Base-by-base conservation (phyloP, 2,888 invertebrate genomes). In the Blera fallax region DNA sequence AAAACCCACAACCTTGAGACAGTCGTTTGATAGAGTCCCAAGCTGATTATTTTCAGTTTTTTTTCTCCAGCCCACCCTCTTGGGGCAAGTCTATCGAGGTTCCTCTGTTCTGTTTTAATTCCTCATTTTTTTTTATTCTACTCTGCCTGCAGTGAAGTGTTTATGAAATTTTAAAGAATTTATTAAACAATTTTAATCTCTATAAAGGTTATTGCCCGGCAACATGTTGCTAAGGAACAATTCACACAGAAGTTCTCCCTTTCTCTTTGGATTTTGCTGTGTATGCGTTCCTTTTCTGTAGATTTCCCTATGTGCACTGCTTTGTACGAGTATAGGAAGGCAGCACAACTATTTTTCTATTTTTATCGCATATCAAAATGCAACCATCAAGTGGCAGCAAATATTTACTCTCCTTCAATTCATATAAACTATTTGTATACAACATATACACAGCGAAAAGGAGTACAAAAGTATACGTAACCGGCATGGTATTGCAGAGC, bases 381-480 rank as follows among this genome's bases (percentile, higher is more conserved):
- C 79, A 79, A 8, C 84, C 72, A 81, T 85, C 76, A 81, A 85
- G 85, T 85, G 85, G 85, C 77, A 65, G 72, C 79, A 85, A 85
- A 85, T 81, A 85, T 85, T 85, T 85, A 85, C 85, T 77, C 85
- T 67, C 76, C 76, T 85, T 80, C 76, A 77, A 76, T 76, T 80
- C 74, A 74, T 54, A 73, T 10, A 58, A 79, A 84, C 60, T 84
- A 80, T 72, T 85, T 76, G 65, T 76, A 60, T 73, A 54, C 72
- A 64, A 48, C 29, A 45, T 24, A 37, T 18, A 37, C 43, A 54
- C 11, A 64, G 43, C 10, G 37, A 70, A n/a, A 76, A 81, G 76
- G 64, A 76, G 69, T 11, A 40, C n/a, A 32, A 27, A 48, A 16
- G 40, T 16, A 18, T 8, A 32, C 11, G 14, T 11, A 3, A 27